Base-by-base conservation (phyloP, 2,888 invertebrate species). In the Cecidostiba fungosa region DNA sequence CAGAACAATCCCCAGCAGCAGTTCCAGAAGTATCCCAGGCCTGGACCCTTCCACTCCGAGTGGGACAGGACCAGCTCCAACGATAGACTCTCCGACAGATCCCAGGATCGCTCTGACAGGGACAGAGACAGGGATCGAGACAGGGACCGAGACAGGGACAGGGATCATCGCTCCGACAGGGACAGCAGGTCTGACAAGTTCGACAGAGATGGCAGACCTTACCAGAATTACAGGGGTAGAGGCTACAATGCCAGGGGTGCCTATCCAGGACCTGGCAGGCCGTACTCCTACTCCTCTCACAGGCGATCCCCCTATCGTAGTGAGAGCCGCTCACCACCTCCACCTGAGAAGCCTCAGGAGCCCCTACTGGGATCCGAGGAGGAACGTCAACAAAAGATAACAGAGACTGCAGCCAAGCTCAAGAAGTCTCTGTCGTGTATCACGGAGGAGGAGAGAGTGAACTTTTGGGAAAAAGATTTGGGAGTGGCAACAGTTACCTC, bases 291-390 rank as follows among this genome's bases (percentile, higher is more conserved):
- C 12, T 8, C n/a, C 14, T 79, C 85, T 4, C 29, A n/a, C 26
- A 81, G 84, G 6, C 78, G 77, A n/a, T 84, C 82, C 36, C 84
- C 84, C 4, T 66, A 83, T 16, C 26, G 43, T 0, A 85, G 87
- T 39, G 39, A 29, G 3, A 85, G 85, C 70, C 29, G 3, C 0
- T 83, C 84, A 0, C 82, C 84, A 10, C n/a, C 76, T n/a, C 84
- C 81, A 36, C 43, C 47, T 6, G 87, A 87, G 0, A 86, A 85
- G 14, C 82, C 84, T n/a, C 84, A 83, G 23, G 89, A 87, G 62
- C 91, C 91, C 12, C 74, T 90, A 16, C 89, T 89, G n/a, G 93
- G 93, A 3, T 93, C 93, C 0, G 92, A 92, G 74, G 93, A 93
- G 73, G 93, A 93, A 84, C 90, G 93, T 0, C 89, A 90, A 29